A percentile compares a stretch with the other conserved stretches of the same genome.
These are phyloP conservation scores for Anser brachyrhynchus DNA, from an alignment of 2,113 vertebrate species.

Conservation along the genomic window DNA sequence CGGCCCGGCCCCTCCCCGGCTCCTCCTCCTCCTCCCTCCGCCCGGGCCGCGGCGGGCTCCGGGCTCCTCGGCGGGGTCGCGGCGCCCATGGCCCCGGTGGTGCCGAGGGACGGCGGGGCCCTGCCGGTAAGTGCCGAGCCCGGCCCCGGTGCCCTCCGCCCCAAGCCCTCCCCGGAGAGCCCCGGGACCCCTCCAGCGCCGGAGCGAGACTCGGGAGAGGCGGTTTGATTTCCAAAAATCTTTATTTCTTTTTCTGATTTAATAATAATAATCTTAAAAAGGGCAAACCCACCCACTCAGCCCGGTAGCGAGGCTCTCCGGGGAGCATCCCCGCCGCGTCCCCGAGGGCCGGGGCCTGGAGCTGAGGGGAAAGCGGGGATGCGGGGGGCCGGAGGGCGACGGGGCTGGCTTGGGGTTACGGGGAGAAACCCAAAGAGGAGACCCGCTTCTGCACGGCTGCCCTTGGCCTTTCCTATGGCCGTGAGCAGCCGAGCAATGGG, in stretches of 20 bases:
- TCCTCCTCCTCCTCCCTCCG: neutral
- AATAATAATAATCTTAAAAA: too few relatives aligned
- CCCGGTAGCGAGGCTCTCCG: too few relatives aligned
- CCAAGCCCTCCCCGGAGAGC: neutral
- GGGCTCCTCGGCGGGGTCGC: neutral
- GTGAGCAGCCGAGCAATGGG: neutral
- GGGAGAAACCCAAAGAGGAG: too few relatives aligned
- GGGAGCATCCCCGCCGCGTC: neutral
- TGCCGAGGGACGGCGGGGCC: neutral
- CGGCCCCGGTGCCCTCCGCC: neutral
- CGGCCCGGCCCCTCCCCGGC: neutral
- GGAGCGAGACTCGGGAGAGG: neutral
- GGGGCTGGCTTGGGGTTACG: too few relatives aligned
- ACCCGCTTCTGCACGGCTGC: rapidly evolving
- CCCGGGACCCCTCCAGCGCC: neutral
- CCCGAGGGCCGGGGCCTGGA: too few relatives aligned
- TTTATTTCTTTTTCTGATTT: neutral
- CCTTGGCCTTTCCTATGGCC: too few relatives aligned
- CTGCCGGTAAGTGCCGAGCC: neutral
- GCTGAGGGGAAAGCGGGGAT: too few relatives aligned
- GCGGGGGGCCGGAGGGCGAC: neutral
- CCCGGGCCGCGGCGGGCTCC: neutral
- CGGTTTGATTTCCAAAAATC: neutral
- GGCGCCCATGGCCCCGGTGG: neutral
- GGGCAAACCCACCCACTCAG: neutral